A percentile compares a stretch with the other conserved stretches of the same genome.
Evolutionary conservation across 2,888 invertebrate genomes (phyloP).

Genomic region (Cheilosia scutellata): DNA sequence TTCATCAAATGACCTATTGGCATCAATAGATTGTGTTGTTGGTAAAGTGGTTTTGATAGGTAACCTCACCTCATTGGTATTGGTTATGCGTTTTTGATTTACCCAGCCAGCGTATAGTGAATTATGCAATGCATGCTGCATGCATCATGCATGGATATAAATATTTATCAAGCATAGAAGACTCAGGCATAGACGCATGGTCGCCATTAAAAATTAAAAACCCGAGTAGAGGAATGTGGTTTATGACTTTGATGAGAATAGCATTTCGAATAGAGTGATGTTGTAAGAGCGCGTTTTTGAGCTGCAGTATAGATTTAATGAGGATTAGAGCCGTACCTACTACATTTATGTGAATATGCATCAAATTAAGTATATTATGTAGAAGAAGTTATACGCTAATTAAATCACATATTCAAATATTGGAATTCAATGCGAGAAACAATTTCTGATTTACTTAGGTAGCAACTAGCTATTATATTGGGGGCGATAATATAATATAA

Average conservation of each 20-base stretch:
- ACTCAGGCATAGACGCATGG: constrained; percentile 38
- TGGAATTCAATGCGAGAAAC: too few relatives aligned
- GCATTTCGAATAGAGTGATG: constrained; percentile 28
- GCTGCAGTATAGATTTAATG: too few relatives aligned
- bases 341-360: too few relatives aligned
- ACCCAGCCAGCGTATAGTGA: constrained; percentile 33
- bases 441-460: too few relatives aligned
- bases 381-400: too few relatives aligned
- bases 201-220: constrained; percentile 56
- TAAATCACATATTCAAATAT: too few relatives aligned
- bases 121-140: constrained; percentile 36
- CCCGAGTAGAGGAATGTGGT: constrained; percentile 44
- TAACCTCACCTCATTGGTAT: background rate
- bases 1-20: constrained; percentile 45
- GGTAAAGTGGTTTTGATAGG: constrained; percentile 3
- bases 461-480: too few relatives aligned
- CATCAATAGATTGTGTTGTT: constrained; percentile 2
- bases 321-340: too few relatives aligned
- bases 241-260: constrained; percentile 40
- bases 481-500: too few relatives aligned
- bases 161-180: constrained; percentile 53
- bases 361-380: too few relatives aligned
- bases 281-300: constrained; percentile 23
- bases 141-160: constrained; percentile 24
- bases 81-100: constrained; percentile 11